Evolutionary conservation across 2,797 vertebrate species (phyloP), one percentile per base, ranked within the genome.

Genomic region (Hydrocynus forskahlii): DNA sequence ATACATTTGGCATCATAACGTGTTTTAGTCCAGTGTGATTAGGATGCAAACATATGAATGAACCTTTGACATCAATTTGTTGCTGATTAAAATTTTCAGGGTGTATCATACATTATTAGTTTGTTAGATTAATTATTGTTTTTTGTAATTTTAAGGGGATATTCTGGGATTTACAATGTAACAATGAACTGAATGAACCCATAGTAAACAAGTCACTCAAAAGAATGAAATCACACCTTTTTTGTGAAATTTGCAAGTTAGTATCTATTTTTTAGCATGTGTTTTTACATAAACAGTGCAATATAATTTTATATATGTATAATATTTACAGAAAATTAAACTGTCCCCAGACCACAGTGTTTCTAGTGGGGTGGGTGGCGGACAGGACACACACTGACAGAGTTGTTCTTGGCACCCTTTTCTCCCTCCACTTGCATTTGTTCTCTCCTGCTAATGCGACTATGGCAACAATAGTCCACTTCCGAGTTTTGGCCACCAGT

Each of bases 301-400:
- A 76, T 82, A 81, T 82, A 85, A 69, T 86, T 89, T 82, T 85
- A 87, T 87, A 88, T 88, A 90, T 92, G 84, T 92, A 91, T 89
- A 94, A 92, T 93, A 84, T 93, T 93, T 89, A 92, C 21, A 76
- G 86, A 89, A 85, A 88, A 89, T 89, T 75, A 85, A 86, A 89
- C 87, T 87, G 84, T 78, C 8, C 76, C 50, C 38, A 7, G 75
- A 84, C 88, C 86, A 78, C 79, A 77, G 85, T 83, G 88, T 71
- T 59, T 79, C 19, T 85, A 73, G 91, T 91, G 87, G 90, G 89
- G 89, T 7, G 63, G 74, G 89, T 84, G 70, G 83, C 89, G 92
- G 91, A 90, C 90, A 91, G 89, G 86, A 85, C 86, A 83, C 69
- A 90, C 68, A 87, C 23, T 14, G 40, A 19, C 40, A 81, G 87